Percentiles rank a stretch among this genome's conserved stretches.
Evolutionary conservation across 2,797 vertebrate species (phyloP).

Genomic region (Neopelma chrysocephalum): DNA sequence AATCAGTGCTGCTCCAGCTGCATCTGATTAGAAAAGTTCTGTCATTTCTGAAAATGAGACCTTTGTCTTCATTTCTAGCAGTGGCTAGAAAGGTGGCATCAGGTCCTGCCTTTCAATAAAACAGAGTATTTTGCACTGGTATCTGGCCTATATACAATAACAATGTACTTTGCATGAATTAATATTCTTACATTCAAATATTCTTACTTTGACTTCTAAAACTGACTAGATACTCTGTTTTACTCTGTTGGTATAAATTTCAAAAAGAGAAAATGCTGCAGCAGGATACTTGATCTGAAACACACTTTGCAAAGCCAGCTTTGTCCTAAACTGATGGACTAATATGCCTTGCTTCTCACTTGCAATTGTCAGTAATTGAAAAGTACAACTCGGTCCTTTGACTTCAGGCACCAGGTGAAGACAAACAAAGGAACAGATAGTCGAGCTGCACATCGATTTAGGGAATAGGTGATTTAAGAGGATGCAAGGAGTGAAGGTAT

Average conservation of each 20-base stretch:
- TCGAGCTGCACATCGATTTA: not conserved
- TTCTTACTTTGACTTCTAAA: not conserved
- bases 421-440: not conserved
- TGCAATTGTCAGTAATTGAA: not conserved
- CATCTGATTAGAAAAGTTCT: not conserved
- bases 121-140: not conserved
- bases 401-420: not conserved
- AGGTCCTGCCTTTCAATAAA: not conserved
- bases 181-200: not conserved
- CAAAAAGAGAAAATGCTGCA: not conserved
- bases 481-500: fast-evolving
- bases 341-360: not conserved
- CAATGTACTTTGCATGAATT: not conserved
- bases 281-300: not conserved
- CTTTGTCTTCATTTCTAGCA: not conserved
- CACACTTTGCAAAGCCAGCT: not conserved
- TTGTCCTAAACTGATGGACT: not conserved
- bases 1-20: not conserved
- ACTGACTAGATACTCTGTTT: not conserved
- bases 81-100: not conserved
- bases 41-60: not conserved
- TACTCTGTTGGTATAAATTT: not conserved
- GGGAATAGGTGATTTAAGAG: not conserved
- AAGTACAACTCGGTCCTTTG: not conserved
- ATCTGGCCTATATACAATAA: not conserved